These are phyloP conservation scores for Bubo bubo DNA, from an alignment of 2,113 vertebrate genomes.

Conservation along the genomic window DNA sequence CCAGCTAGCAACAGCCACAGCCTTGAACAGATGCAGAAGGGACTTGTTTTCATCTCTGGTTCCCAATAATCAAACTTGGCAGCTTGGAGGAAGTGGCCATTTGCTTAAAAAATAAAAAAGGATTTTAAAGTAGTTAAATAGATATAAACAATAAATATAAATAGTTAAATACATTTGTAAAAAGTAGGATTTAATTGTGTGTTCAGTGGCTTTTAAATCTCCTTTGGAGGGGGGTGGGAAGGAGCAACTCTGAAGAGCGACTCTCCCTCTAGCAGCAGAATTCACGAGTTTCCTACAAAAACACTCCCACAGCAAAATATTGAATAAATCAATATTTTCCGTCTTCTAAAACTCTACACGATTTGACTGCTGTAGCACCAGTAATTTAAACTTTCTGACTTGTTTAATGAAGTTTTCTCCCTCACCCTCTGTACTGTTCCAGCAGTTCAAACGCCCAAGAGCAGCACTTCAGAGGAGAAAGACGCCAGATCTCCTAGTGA, in stretches of 20 bases:
- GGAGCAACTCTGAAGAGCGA: accelerated
- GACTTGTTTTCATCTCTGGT: not conserved
- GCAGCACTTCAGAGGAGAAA: not conserved
- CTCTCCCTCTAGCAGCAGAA: not conserved
- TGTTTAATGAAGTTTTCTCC: not conserved
- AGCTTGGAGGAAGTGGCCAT: not conserved
- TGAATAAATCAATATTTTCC: not conserved
- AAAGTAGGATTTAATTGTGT: no score
- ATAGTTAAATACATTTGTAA: no score
- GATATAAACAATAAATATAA: no score
- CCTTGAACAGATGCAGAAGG: no score
- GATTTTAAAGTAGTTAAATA: no score
- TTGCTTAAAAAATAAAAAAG: not conserved
- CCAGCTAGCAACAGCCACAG: not conserved
- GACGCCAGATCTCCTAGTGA: accelerated
- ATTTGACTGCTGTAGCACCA: accelerated
- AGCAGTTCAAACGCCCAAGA: not conserved
- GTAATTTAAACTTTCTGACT: not conserved
- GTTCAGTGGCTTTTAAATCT: not conserved
- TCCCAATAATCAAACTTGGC: not conserved
- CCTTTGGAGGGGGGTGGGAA: not conserved
- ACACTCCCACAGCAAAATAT: no score
- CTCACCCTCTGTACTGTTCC: not conserved
- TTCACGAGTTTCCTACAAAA: not conserved
- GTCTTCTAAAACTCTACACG: not conserved